A percentile compares a stretch with the other conserved stretches of the same genome.
phyloP scores from a whole-genome alignment of 2,888 invertebrate genomes.

The Nysson spinosus region DNA sequence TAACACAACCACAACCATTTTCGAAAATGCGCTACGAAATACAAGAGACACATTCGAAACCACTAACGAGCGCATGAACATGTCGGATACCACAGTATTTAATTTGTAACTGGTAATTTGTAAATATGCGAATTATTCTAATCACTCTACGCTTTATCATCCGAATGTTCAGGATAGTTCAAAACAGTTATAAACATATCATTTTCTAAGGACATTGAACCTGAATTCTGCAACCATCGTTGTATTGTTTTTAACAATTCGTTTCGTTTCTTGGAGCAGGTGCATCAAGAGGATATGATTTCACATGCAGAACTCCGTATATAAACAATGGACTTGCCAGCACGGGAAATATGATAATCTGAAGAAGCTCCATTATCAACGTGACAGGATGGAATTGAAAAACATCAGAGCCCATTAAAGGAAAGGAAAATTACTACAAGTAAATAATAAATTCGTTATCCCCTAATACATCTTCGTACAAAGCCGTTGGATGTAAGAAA shows the following conservation, averaged over 20 bases:
- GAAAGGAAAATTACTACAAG: neutral
- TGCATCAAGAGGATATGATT: too few relatives aligned
- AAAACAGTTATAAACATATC: too few relatives aligned
- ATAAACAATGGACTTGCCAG: too few relatives aligned
- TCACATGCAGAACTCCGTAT: too few relatives aligned
- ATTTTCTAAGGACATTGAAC: too few relatives aligned
- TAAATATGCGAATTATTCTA: too few relatives aligned
- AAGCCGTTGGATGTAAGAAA: slow-evolving; percentile 35
- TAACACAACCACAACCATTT: slow-evolving; percentile 40
- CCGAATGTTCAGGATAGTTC: too few relatives aligned
- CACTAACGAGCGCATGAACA: slow-evolving; percentile 31
- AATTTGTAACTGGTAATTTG: slow-evolving; percentile 17
- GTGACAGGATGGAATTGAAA: neutral
- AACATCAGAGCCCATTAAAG: neutral
- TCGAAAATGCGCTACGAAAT: slow-evolving; percentile 26
- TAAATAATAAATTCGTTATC: slow-evolving; percentile 11
- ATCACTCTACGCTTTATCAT: too few relatives aligned
- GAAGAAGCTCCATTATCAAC: neutral
- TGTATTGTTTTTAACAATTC: too few relatives aligned
- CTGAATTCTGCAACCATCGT: too few relatives aligned
- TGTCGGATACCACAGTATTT: neutral
- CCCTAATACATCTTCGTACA: neutral
- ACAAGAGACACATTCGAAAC: slow-evolving; percentile 16
- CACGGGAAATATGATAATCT: too few relatives aligned
- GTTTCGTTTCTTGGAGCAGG: too few relatives aligned